phyloP scores from a whole-genome alignment of 1,140 invertebrate genomes.

The Tribolium castaneum region DNA sequence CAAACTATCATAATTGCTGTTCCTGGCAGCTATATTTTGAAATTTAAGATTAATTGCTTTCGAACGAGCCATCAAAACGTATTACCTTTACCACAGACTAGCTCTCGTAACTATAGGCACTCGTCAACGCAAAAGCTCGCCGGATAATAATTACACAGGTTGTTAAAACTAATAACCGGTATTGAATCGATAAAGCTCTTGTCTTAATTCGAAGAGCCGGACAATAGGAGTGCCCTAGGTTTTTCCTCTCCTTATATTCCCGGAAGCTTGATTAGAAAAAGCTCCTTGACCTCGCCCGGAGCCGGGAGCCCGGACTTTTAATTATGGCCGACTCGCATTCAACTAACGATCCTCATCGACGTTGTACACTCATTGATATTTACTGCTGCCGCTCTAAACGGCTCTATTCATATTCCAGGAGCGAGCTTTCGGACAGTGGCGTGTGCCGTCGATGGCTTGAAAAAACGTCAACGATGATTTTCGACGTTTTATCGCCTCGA shows the following conservation, averaged over 20 bases:
- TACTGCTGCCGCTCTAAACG: not conserved
- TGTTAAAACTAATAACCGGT: constrained; percentile 26
- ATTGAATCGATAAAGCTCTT: constrained; percentile 23
- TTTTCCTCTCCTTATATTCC: not conserved
- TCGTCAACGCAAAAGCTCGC: not conserved
- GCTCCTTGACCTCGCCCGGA: constrained; percentile 20
- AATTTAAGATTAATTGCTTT: constrained; percentile 33
- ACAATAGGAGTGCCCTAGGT: not conserved
- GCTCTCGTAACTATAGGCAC: not conserved
- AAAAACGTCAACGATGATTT: not conserved
- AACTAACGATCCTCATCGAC: constrained; percentile 10
- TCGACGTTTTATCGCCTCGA: not conserved
- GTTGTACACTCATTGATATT: constrained; percentile 4
- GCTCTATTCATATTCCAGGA: constrained; percentile 19
- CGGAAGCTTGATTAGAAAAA: constrained; percentile 12
- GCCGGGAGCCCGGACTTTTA: constrained; percentile 1
- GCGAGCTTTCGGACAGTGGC: not conserved
- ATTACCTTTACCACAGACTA: constrained; percentile 9
- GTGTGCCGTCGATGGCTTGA: not conserved
- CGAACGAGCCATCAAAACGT: constrained; percentile 23
- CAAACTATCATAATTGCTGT: constrained; percentile 32
- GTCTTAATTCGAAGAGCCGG: constrained; percentile 2
- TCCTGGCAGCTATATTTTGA: constrained; percentile 35
- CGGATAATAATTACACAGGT: constrained; percentile 25
- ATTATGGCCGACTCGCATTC: constrained; percentile 2